Evolutionary conservation across 2,797 vertebrate genomes (phyloP), one percentile per base, ranked within the genome.

Genomic region (Pantherophis alleghaniensis): DNA sequence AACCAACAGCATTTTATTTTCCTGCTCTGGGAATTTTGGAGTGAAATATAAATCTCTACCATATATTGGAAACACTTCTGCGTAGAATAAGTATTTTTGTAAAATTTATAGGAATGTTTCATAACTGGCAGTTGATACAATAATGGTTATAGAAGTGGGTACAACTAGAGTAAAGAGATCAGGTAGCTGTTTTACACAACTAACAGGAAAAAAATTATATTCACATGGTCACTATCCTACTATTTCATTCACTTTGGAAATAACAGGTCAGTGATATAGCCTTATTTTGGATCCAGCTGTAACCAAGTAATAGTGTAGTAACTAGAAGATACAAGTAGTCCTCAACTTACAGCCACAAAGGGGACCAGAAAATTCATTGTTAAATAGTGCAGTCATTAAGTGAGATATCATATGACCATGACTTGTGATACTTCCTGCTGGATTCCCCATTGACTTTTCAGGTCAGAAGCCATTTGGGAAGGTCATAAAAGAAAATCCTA

Each of bases 111-210:
- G 89, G 24, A 6, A 22, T 26, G 26, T 1, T 7, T 63, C 90
- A 32, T 93, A 32, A 0, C 56, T 24, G 37, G 26, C 3, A n/a
- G 10, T n/a, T n/a, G 14, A 55, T 14, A 42, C 1, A 69, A 55
- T 59, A 56, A 12, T 37, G n/a, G 66, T 37, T 90, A 53, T 22
- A 26, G 26, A 26, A 61, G 51, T 59, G 14, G 47, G 37, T 60
- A 22, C 90, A 61, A 59, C 26, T 51, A 37, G 22, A 26, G 20
- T 53, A 13, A 56, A 32, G n/a, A 79, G 63, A 11, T 69, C n/a
- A 56, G 13, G 53, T 47, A 83, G 10, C 5, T 91, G 56, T 26
- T 83, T 91, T 60, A 42, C 37, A 42, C 37, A 55, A 24, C 51
- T 28, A 16, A 55, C 4, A 55, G 11, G n/a, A 51, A 69, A 69